A percentile compares a stretch with the other conserved stretches of the same genome.
These are phyloP conservation scores for Notarius quadriscutis DNA, from an alignment of 2,113 vertebrate species.

Conservation along the genomic window DNA sequence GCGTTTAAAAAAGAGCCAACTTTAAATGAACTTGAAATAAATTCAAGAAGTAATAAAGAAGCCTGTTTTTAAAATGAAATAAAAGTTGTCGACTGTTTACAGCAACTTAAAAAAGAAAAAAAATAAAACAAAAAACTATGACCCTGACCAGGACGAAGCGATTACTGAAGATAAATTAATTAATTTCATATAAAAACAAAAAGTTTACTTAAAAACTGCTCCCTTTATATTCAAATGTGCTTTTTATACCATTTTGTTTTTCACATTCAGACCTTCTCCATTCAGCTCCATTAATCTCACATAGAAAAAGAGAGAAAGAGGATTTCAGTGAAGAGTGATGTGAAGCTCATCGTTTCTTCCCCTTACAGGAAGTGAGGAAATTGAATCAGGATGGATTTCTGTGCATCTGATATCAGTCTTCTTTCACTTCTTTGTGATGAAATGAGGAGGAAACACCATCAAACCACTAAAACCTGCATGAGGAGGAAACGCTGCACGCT, in stretches of 20 bases:
- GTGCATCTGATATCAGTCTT: not conserved
- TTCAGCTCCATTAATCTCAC: not conserved
- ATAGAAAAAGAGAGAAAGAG: not conserved
- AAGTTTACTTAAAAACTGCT: not conserved
- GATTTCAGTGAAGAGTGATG: not conserved
- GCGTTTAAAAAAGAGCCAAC: too few species aligned
- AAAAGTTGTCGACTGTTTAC: not conserved
- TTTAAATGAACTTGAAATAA: too few species aligned
- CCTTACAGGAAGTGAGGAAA: not conserved
- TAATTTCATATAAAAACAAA: not conserved
- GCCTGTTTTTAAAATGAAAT: not conserved
- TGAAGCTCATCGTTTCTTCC: not conserved
- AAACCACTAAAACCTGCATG: constrained; percentile 1
- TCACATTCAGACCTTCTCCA: not conserved
- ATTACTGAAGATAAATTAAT: not conserved
- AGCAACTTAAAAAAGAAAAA: not conserved
- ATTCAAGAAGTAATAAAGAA: not conserved
- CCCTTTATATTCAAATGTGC: not conserved
- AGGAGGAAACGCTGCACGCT: constrained; percentile 24
- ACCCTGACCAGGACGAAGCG: not conserved
- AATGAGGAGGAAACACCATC: not conserved
- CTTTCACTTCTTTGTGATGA: not conserved
- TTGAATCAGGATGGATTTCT: not conserved
- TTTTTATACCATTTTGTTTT: not conserved
- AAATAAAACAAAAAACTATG: too few species aligned